Conservation (phyloP, 1,140 invertebrate genomes). For the Drosophila mojavensis region DNA sequence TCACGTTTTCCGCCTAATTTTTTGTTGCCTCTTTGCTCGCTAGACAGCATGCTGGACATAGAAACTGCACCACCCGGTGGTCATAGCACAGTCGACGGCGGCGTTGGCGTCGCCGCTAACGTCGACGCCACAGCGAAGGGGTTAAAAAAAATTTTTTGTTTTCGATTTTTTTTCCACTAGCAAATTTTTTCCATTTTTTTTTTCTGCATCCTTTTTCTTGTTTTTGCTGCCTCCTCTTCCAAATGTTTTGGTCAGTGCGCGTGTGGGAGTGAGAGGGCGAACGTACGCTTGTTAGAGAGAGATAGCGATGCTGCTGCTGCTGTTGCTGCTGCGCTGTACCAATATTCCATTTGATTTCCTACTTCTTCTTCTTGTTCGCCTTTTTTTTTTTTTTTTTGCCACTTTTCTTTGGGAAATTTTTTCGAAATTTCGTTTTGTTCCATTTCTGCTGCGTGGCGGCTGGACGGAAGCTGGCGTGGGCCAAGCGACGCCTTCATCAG, state of each 20-base stretch:
- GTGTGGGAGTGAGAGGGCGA: conserved; percentile 22
- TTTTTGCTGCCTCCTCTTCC: conserved; percentile 30
- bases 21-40: conserved; percentile 64
- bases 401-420: conserved; percentile 53
- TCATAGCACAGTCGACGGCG: conserved; percentile 27
- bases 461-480: conserved; percentile 51
- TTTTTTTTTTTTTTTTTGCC: conserved; percentile 59
- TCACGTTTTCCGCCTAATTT: conserved; percentile 78
- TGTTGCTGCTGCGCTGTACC: conserved; percentile 63
- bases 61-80: conserved; percentile 55
- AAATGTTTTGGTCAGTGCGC: conserved; percentile 55
- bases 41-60: conserved; percentile 50
- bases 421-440: conserved; percentile 65
- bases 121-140: conserved; percentile 56
- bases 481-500: conserved; percentile 56
- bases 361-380: neutral
- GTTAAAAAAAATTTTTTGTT: conserved; percentile 74
- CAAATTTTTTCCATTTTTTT: conserved; percentile 36
- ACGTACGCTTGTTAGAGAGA: conserved; percentile 10
- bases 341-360: conserved; percentile 43
- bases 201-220: conserved; percentile 24
- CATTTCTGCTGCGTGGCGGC: conserved; percentile 69
- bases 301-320: conserved; percentile 31
- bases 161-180: conserved; percentile 76
- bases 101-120: conserved; percentile 29